Evolutionary conservation across 1,140 invertebrate genomes (phyloP), one percentile per base, ranked within the genome.

Genomic region (Aphidius gifuensis): DNA sequence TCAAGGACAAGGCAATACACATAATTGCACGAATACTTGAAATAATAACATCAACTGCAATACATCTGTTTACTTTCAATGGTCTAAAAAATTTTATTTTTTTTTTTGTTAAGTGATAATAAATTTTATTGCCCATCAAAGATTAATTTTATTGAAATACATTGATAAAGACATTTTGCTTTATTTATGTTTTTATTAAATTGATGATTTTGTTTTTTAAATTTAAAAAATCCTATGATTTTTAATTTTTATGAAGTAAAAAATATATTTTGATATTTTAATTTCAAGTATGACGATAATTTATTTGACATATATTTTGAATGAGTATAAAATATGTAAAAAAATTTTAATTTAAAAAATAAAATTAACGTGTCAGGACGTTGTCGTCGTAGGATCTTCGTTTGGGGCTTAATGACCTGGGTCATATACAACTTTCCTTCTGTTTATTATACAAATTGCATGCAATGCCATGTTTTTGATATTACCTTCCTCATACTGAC

Each of bases 1-100:
- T 70, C 71, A 73, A 73, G 71, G 71, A 73, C 69, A 70, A 23
- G 16, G 4, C 48, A 53, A 32, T 39, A 40, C 40, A 55, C 8
- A 3, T 32, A 32, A 32, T 16, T 16, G 16, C 16, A 16, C 16
- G 1, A 16, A 16, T 16, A 16, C 16, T 16, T 16, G 1, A 32
- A 3, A 32, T 32, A 32, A 32, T 32, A 32, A 32, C 23, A 32
- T 32, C 23, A 32, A 32, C 23, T 32, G 23, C 23, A 32, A 32
- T 32, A 32, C 23, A 32, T 32, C 23, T 32, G 23, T 32, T 32
- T 32, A 32, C 23, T 32, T 32, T 32, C 23, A 32, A 32, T 32
- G 23, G 50, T 53, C 16, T 53, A 46, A 39, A 53, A 39, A 9
- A 2, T 53, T 23, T 53, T 6, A 39, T 53, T 7, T 50, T 50